Evolutionary conservation across 1,140 invertebrate species (phyloP).

Genomic region (Ceratosolen fusciceps): DNA sequence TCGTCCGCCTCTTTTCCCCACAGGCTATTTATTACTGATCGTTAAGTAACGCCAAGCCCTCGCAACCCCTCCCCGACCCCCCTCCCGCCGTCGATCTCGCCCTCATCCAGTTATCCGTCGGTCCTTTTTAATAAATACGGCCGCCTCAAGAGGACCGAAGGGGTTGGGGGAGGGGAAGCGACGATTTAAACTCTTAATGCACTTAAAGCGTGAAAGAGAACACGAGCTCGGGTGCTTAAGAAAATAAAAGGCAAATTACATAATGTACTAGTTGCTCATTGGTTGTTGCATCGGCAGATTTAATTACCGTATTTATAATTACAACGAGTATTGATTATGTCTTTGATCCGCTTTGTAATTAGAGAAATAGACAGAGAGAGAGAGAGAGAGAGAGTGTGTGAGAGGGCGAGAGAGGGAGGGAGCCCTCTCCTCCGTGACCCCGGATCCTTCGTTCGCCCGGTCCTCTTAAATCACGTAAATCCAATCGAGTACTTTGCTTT

Average conservation of each 20-base stretch:
- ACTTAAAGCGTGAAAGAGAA: neutral
- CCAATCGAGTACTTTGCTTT: too few relatives aligned
- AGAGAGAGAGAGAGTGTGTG: conserved; percentile 2
- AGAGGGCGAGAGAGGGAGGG: neutral
- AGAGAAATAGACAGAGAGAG: neutral
- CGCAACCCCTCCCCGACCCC: too few relatives aligned
- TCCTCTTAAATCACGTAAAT: too few relatives aligned
- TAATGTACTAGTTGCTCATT: neutral
- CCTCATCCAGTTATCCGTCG: neutral
- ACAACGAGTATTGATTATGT: neutral
- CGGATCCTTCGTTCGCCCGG: too few relatives aligned
- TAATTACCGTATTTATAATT: neutral
- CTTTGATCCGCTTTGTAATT: neutral
- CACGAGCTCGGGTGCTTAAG: neutral
- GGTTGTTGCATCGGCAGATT: neutral
- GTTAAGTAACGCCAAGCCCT: too few relatives aligned
- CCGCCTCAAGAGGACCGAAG: too few relatives aligned
- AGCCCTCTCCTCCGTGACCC: too few relatives aligned
- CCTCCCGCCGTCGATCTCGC: neutral
- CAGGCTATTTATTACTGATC: too few relatives aligned
- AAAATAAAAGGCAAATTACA: neutral
- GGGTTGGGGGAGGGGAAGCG: neutral
- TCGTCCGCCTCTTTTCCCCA: too few relatives aligned
- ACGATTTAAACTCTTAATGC: neutral
- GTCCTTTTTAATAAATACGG: too few relatives aligned